A percentile compares a stretch with the other conserved stretches of the same genome.
Conservation (phyloP, 1,140 invertebrate genomes). For the Zaprionus gabonicus region DNA sequence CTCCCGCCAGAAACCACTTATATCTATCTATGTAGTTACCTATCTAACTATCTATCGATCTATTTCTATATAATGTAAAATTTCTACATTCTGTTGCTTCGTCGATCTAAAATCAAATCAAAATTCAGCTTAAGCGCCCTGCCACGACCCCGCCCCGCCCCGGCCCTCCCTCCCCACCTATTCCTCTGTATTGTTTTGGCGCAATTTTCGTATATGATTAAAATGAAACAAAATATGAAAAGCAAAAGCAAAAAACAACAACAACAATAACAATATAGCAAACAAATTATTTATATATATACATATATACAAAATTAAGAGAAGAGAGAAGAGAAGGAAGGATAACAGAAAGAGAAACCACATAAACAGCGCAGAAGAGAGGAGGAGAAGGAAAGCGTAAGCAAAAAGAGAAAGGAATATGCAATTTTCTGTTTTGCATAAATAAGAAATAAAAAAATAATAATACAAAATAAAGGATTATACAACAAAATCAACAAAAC, state of each 20-base stretch:
- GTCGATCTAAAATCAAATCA: slow-evolving; percentile 18
- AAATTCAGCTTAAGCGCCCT: slow-evolving; percentile 6
- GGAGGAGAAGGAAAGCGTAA: slow-evolving; percentile 3
- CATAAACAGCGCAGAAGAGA: slow-evolving; percentile 14
- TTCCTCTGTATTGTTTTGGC: slow-evolving; percentile 45
- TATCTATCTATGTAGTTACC: neutral
- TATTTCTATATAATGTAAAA: slow-evolving; percentile 7
- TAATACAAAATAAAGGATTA: slow-evolving; percentile 2
- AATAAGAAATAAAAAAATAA: slow-evolving; percentile 24
- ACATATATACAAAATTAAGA: slow-evolving; percentile 52
- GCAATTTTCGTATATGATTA: slow-evolving; percentile 67
- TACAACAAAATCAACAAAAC: neutral
- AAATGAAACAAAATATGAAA: slow-evolving; percentile 23
- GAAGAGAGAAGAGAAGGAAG: slow-evolving; percentile 28
- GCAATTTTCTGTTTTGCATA: slow-evolving; percentile 54
- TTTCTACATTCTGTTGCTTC: neutral
- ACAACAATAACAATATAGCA: slow-evolving; percentile 59
- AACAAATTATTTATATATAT: slow-evolving; percentile 59
- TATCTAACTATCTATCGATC: neutral
- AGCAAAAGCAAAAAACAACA: slow-evolving; percentile 24
- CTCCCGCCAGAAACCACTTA: neutral
- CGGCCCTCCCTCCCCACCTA: neutral
- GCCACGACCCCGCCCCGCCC: neutral
- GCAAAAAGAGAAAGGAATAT: neutral
- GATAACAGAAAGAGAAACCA: slow-evolving; percentile 6